These are phyloP conservation scores for Eupsilia transversa DNA, from an alignment of 2,888 invertebrate genomes.

Conservation along the genomic window DNA sequence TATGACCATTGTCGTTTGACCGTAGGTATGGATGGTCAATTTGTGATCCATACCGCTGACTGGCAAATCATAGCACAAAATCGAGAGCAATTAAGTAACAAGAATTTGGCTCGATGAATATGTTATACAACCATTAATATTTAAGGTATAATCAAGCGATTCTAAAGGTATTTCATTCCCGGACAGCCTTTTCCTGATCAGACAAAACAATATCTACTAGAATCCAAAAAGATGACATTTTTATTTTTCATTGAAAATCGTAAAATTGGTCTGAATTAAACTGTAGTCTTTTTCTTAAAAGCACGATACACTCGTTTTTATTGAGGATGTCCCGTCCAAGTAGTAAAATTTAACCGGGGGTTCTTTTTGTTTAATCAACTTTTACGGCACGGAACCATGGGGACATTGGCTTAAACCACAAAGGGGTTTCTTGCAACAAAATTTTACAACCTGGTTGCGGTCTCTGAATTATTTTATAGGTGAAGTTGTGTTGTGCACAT, in stretches of 20 bases:
- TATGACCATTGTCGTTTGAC: neutral
- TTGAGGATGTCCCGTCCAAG: slow-evolving; percentile 55
- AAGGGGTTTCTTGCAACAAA: slow-evolving; percentile 61
- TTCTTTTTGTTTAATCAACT: slow-evolving; percentile 60
- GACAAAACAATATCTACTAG: neutral
- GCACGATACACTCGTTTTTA: slow-evolving; percentile 45
- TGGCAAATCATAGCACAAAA: neutral
- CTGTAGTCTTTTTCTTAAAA: slow-evolving; percentile 30
- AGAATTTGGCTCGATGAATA: no score
- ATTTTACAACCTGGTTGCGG: slow-evolving; percentile 58
- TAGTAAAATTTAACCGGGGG: slow-evolving; percentile 55
- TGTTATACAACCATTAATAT: no score
- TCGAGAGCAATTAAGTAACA: no score
- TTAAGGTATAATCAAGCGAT: neutral
- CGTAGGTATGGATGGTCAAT: neutral
- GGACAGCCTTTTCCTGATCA: neutral
- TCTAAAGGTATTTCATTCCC: neutral
- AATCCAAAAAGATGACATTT: neutral
- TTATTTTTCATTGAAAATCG: slow-evolving; percentile 23
- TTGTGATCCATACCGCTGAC: neutral
- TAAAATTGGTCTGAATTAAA: slow-evolving; percentile 24
- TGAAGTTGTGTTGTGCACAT: slow-evolving; percentile 31
- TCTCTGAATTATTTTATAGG: slow-evolving; percentile 59
- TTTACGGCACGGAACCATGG: slow-evolving; percentile 53
- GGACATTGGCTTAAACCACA: slow-evolving; percentile 58